phyloP scores from a whole-genome alignment of 2,113 vertebrate genomes.

The Phocoena phocoena region DNA sequence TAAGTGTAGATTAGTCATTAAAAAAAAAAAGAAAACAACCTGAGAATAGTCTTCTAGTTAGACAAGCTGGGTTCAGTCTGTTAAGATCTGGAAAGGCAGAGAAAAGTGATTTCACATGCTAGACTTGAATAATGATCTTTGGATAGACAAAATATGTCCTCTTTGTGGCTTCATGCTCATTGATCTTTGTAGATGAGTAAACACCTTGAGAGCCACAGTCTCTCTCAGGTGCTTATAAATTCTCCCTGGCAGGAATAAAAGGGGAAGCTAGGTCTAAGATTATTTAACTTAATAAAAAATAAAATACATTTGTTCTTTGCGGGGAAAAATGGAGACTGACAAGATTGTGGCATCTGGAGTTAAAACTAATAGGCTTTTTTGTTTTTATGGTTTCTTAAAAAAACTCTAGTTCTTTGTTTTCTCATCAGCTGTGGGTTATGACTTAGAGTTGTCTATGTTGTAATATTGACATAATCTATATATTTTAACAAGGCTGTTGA shows the following conservation, averaged over 20 bases:
- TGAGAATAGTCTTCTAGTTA: neutral
- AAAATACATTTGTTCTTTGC: neutral
- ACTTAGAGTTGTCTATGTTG: neutral
- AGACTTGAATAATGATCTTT: neutral
- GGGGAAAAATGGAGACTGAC: neutral
- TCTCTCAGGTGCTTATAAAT: neutral
- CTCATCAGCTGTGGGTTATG: neutral
- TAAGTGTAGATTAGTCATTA: neutral
- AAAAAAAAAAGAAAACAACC: neutral
- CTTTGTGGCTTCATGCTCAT: neutral
- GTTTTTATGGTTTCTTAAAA: constrained; percentile 21
- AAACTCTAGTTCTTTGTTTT: neutral
- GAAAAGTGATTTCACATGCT: neutral
- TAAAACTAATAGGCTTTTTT: neutral
- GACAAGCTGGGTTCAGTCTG: neutral
- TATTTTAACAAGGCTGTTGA: constrained; percentile 34
- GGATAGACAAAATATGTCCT: neutral
- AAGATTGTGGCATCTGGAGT: neutral
- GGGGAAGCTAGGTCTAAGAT: neutral
- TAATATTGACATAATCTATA: neutral
- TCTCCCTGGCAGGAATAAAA: neutral
- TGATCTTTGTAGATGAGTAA: neutral
- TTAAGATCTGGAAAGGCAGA: neutral
- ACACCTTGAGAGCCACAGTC: neutral
- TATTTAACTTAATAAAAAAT: neutral